Conservation (phyloP, 2,797 vertebrate genomes). For the Ambastaia sidthimunki region DNA sequence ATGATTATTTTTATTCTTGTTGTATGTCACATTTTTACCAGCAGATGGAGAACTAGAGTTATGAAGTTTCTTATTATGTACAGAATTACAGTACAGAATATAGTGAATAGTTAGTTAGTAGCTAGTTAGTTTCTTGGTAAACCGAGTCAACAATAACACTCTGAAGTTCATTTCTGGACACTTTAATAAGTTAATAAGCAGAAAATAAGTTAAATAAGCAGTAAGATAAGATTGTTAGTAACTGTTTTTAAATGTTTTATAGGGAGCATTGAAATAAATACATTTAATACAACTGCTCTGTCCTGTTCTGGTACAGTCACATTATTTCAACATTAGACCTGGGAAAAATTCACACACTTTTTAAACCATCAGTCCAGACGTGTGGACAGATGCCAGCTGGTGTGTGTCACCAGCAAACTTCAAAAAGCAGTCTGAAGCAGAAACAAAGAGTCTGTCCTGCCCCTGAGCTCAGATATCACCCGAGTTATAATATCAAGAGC, state of each 20-base stretch:
- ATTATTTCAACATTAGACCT: neutral
- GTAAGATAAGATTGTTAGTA: too few species aligned
- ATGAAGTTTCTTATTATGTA: neutral
- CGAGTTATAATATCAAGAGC: neutral
- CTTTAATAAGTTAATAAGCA: too few species aligned
- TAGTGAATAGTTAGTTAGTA: too few species aligned
- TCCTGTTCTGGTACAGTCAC: too few species aligned
- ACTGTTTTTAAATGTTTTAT: too few species aligned
- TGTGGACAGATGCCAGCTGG: slow-evolving; percentile 32
- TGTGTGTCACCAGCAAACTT: slow-evolving; percentile 42
- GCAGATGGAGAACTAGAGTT: slow-evolving; percentile 7
- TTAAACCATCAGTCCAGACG: neutral
- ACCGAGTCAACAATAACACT: too few species aligned
- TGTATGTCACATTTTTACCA: neutral
- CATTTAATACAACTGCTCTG: too few species aligned
- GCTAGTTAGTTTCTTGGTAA: too few species aligned
- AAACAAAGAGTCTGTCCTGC: neutral
- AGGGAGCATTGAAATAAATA: too few species aligned
- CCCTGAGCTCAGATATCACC: slow-evolving; percentile 17
- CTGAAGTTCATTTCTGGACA: too few species aligned
- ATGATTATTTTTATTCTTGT: neutral
- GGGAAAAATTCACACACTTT: neutral
- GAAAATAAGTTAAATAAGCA: too few species aligned
- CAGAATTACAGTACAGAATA: neutral
- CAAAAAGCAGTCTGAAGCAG: slow-evolving; percentile 12